Conservation (phyloP, 1,140 invertebrate genomes). For the Papilio glaucus region DNA sequence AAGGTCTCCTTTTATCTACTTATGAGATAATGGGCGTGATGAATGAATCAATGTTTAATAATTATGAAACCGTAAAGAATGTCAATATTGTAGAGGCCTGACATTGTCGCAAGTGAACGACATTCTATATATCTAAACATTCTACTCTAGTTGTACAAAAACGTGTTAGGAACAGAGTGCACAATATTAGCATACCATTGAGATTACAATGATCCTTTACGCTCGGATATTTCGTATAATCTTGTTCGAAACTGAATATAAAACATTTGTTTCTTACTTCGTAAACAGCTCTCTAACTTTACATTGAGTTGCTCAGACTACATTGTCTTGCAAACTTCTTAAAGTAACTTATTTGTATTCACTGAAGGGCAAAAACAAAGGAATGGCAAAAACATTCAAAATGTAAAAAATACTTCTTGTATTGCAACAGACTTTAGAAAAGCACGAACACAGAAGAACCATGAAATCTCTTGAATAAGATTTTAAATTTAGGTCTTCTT, state of each 20-base stretch:
- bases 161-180: background rate
- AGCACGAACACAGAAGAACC: background rate
- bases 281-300: slow-evolving; percentile 34
- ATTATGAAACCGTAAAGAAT: background rate
- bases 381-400: slow-evolving; percentile 1
- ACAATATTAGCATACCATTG: slow-evolving; percentile 5
- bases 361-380: slow-evolving; percentile 22
- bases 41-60: background rate
- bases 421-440: background rate
- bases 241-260: slow-evolving; percentile 23
- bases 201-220: slow-evolving; percentile 13
- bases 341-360: slow-evolving; percentile 23
- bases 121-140: background rate
- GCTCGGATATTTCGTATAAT: slow-evolving; percentile 12
- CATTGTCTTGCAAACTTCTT: slow-evolving; percentile 30
- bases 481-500: no score
- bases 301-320: slow-evolving; percentile 32
- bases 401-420: slow-evolving; percentile 6
- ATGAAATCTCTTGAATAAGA: no score
- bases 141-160: background rate
- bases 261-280: slow-evolving; percentile 20
- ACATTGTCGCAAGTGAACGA: background rate
- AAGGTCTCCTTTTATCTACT: no score
- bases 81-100: background rate
- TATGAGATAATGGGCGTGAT: no score